These are phyloP conservation scores for Protonemura montana DNA, from an alignment of 2,888 invertebrate genomes.

Conservation along the genomic window DNA sequence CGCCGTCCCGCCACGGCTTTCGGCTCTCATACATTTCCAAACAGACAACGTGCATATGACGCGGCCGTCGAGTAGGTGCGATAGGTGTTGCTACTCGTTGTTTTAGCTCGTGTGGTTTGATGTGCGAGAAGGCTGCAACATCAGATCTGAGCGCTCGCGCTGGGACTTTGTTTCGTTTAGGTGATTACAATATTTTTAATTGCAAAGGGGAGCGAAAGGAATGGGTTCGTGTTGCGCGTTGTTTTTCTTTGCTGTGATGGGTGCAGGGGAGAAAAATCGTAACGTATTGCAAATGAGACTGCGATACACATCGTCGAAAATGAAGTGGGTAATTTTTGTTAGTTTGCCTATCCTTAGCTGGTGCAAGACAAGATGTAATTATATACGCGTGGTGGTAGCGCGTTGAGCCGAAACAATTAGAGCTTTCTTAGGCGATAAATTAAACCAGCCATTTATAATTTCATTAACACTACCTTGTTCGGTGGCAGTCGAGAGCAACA, in stretches of 20 bases:
- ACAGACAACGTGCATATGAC: background rate
- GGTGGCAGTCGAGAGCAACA: background rate
- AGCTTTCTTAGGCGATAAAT: background rate
- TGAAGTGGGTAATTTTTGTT: background rate
- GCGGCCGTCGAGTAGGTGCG: background rate
- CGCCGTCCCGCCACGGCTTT: background rate
- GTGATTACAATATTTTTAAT: background rate
- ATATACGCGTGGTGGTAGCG: background rate
- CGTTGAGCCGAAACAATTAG: background rate
- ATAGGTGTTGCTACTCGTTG: background rate
- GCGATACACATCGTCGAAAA: too few species aligned
- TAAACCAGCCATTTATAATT: background rate
- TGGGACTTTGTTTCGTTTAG: background rate
- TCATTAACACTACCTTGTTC: background rate
- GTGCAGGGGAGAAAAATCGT: background rate
- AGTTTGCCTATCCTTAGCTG: background rate
- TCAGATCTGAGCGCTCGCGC: background rate
- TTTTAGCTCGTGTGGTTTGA: too few species aligned
- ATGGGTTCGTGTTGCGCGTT: too few species aligned
- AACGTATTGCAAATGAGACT: background rate
- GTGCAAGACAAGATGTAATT: background rate
- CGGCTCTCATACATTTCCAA: slow-evolving; percentile 18
- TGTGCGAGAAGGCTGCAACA: background rate
- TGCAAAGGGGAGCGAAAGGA: background rate
- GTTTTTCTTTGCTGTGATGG: too few species aligned